Percentiles rank a stretch among this genome's conserved stretches.
Evolutionary conservation across 2,888 invertebrate species (phyloP).

Genomic region (Chrysotoxum bicinctum): DNA sequence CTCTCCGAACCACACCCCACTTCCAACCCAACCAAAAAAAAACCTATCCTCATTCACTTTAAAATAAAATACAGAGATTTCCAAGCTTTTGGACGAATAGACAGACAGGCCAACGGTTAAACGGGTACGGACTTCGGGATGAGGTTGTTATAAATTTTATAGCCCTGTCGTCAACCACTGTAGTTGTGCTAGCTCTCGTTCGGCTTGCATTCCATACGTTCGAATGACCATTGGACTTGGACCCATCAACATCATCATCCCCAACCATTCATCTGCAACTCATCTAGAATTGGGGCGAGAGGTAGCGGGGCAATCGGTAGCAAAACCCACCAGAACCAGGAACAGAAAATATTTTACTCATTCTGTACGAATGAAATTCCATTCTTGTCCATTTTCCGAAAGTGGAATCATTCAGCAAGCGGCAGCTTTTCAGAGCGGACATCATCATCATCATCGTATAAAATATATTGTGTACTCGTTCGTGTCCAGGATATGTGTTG

Average conservation of each 20-base stretch:
- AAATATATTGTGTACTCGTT: slow-evolving; percentile 46
- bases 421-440: slow-evolving; percentile 50
- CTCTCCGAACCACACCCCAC: not conserved
- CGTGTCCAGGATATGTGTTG: slow-evolving; percentile 7
- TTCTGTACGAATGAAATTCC: slow-evolving; percentile 69
- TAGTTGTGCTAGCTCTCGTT: slow-evolving; percentile 10
- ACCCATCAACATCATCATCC: slow-evolving; percentile 55
- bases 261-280: not conserved
- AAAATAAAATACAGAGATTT: slow-evolving; percentile 68
- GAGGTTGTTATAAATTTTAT: slow-evolving; percentile 72
- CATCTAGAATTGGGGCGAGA: not conserved
- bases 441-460: slow-evolving; percentile 66
- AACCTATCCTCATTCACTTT: slow-evolving; percentile 51
- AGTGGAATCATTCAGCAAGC: slow-evolving; percentile 52
- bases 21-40: not conserved
- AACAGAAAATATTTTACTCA: slow-evolving; percentile 69
- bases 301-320: not conserved
- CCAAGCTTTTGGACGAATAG: not conserved
- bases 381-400: slow-evolving; percentile 72
- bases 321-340: slow-evolving; percentile 5
- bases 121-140: slow-evolving; percentile 16
- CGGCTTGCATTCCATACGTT: slow-evolving; percentile 64
- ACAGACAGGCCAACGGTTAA: not conserved
- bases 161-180: slow-evolving; percentile 47
- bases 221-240: slow-evolving; percentile 51